Evolutionary conservation across 1,140 invertebrate species (phyloP).

Genomic region (Drosophila mayri): DNA sequence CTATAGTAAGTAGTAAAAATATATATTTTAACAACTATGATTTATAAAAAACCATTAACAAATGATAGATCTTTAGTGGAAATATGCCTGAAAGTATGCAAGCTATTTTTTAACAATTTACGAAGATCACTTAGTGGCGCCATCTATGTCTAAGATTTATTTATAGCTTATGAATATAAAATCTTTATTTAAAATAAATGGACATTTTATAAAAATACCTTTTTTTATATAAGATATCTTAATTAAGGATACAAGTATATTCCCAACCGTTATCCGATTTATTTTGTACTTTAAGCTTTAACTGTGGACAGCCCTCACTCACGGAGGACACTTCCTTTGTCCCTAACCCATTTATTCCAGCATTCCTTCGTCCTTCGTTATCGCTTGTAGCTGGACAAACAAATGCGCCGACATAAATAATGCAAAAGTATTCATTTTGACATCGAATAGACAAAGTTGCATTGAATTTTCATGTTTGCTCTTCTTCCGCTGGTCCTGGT

Average conservation of each 20-base stretch:
- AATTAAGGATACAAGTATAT: neutral
- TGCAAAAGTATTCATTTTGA: slow-evolving; percentile 82
- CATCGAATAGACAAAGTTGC: slow-evolving; percentile 81
- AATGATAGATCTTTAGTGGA: neutral
- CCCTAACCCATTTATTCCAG: neutral
- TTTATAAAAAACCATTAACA: neutral
- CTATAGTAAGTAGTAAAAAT: neutral
- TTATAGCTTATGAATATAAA: too few relatives aligned
- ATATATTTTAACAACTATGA: neutral
- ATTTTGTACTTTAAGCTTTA: slow-evolving; percentile 3
- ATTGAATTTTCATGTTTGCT: slow-evolving; percentile 59
- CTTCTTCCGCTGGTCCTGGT: slow-evolving; percentile 17
- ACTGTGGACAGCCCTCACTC: slow-evolving; percentile 10
- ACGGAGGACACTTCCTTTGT: neutral
- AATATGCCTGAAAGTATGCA: slow-evolving; percentile 25
- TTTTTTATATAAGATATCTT: neutral
- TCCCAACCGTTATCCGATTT: neutral
- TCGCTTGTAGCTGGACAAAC: slow-evolving; percentile 61
- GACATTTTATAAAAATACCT: accelerated
- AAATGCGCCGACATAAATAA: slow-evolving; percentile 78
- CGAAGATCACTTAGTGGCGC: neutral
- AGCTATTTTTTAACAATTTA: neutral
- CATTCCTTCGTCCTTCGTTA: slow-evolving; percentile 52
- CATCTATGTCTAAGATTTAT: neutral
- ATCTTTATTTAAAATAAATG: too few relatives aligned